Conservation (phyloP, 2,113 vertebrate species). For the Meleagris gallopavo region DNA sequence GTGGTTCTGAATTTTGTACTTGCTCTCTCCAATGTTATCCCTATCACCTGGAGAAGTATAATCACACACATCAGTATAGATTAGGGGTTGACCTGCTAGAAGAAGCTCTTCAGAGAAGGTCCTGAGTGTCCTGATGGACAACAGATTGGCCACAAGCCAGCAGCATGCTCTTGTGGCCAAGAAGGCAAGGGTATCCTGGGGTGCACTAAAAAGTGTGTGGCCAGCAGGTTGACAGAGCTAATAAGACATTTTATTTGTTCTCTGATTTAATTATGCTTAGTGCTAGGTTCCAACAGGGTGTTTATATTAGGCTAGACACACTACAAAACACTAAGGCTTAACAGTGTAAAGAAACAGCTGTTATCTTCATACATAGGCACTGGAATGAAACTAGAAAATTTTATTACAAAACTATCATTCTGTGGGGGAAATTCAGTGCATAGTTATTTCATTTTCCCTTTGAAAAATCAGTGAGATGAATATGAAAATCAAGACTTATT, state of each 20-base stretch:
- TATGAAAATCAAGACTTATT: not conserved
- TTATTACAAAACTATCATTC: not conserved
- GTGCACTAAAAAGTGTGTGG: too few relatives aligned
- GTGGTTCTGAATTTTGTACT: not conserved
- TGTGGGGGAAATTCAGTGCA: not conserved
- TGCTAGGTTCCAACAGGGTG: not conserved
- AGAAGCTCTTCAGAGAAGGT: too few relatives aligned
- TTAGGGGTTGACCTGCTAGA: too few relatives aligned
- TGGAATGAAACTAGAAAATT: not conserved
- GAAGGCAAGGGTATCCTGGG: too few relatives aligned
- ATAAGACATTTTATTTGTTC: not conserved
- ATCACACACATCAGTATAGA: too few relatives aligned
- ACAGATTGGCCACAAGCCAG: too few relatives aligned
- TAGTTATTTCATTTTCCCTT: not conserved
- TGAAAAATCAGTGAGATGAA: conserved; percentile 17
- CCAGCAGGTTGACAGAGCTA: too few relatives aligned
- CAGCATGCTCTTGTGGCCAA: too few relatives aligned
- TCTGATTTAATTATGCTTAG: not conserved
- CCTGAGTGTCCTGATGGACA: too few relatives aligned
- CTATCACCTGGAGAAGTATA: too few relatives aligned
- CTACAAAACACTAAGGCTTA: not conserved
- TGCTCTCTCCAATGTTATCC: fast-evolving
- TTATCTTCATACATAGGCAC: not conserved
- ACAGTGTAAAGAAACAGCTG: not conserved
- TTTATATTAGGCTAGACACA: not conserved